These are phyloP conservation scores for Chaitophorus viminalis DNA, from an alignment of 2,888 invertebrate genomes.

Conservation along the genomic window DNA sequence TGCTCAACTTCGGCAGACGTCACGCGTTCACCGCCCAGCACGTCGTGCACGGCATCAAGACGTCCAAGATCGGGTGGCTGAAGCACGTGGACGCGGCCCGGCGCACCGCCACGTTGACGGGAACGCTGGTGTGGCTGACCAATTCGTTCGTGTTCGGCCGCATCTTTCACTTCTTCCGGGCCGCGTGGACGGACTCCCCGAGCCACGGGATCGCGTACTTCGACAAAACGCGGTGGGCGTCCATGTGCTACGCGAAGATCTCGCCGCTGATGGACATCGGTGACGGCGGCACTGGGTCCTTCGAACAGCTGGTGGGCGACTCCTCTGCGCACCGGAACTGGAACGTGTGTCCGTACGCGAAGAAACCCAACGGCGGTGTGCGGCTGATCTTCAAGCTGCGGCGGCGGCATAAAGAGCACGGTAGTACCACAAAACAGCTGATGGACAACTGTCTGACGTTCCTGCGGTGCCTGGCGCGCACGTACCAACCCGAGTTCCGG, in stretches of 20 bases:
- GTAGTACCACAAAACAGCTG: background rate
- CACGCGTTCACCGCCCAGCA: conserved; percentile 45
- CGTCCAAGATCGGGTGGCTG: conserved; percentile 10
- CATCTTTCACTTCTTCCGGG: conserved; percentile 4
- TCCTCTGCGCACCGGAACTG: conserved; percentile 12
- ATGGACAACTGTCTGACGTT: conserved; percentile 32
- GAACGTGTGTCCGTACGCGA: conserved; percentile 39
- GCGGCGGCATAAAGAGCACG: background rate
- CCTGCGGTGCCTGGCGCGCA: conserved; percentile 26
- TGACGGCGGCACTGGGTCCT: background rate
- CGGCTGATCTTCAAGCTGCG: conserved; percentile 50
- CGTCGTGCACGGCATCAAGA: conserved; percentile 26
- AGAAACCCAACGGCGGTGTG: conserved; percentile 37
- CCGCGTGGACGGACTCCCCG: conserved; percentile 11
- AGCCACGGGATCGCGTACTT: conserved; percentile 40
- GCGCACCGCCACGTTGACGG: background rate
- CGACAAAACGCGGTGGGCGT: conserved; percentile 16
- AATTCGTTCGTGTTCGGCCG: conserved; percentile 33
- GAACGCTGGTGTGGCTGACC: conserved; percentile 45
- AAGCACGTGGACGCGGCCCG: background rate
- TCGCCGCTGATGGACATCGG: background rate
- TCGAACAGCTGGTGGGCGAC: background rate
- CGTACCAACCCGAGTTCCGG: conserved; percentile 15
- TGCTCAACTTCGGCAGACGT: conserved; percentile 23
- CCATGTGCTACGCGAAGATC: conserved; percentile 6